A percentile compares a stretch with the other conserved stretches of the same genome.
These are phyloP conservation scores for Hippocampus abdominalis DNA, from an alignment of 2,113 vertebrate species.

Conservation along the genomic window DNA sequence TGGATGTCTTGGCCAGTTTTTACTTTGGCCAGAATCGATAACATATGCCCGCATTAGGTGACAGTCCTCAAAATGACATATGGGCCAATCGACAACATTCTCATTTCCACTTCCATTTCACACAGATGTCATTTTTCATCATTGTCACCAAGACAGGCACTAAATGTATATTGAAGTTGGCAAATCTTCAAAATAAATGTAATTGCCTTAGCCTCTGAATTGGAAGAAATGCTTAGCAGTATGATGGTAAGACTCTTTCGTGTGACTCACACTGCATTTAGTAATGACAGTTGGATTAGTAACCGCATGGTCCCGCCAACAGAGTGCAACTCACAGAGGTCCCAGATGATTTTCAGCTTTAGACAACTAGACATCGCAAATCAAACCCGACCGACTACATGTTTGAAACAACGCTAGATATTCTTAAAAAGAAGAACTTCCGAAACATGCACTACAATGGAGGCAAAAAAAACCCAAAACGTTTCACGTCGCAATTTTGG, in stretches of 20 bases:
- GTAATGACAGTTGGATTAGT: background rate
- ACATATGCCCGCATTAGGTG: background rate
- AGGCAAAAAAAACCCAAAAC: no score
- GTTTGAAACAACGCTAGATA: background rate
- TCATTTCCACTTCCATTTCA: background rate
- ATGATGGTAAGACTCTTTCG: background rate
- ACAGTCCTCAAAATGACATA: background rate
- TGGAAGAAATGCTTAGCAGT: conserved; percentile 1
- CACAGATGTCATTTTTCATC: background rate
- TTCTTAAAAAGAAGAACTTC: background rate
- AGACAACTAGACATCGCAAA: background rate
- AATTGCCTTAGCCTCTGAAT: background rate
- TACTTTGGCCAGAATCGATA: background rate
- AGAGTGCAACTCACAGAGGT: background rate
- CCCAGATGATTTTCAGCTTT: background rate
- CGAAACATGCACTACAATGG: no score
- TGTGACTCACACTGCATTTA: background rate
- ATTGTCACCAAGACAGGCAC: background rate
- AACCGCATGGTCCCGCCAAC: background rate
- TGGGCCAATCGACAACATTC: background rate
- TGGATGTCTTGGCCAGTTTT: background rate
- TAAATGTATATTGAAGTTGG: background rate
- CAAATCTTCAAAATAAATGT: background rate
- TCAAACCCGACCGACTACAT: background rate
- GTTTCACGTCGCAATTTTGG: no score